Percentiles rank a stretch among this genome's conserved stretches.
Evolutionary conservation across 2,888 invertebrate species (phyloP).

Genomic region (Latheticus oryzae): DNA sequence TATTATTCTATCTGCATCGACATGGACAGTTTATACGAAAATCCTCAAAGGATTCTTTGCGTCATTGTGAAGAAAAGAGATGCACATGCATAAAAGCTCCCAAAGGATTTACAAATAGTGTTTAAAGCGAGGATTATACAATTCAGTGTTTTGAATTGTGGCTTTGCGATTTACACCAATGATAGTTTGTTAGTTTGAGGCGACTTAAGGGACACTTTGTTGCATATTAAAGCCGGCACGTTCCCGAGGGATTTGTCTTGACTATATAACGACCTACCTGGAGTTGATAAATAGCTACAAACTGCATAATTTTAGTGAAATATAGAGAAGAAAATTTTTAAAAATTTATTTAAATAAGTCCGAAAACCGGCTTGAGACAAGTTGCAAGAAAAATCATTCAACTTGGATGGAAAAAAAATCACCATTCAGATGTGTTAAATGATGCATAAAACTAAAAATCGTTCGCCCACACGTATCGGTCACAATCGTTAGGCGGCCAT

Average conservation of each 20-base stretch:
- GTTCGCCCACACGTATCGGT: constrained; percentile 29
- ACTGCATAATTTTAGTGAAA: constrained; percentile 30
- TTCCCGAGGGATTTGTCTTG: constrained; percentile 40
- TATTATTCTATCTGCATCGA: no score
- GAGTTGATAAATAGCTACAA: constrained; percentile 23
- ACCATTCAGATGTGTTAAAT: constrained; percentile 33
- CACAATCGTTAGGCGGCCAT: constrained; percentile 29
- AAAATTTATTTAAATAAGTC: no score
- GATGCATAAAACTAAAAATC: constrained; percentile 43
- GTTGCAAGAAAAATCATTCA: background rate
- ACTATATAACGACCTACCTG: constrained; percentile 29
- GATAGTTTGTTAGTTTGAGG: constrained; percentile 36
- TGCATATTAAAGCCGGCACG: constrained; percentile 50
- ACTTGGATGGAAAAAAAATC: background rate
- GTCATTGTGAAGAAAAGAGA: constrained; percentile 11
- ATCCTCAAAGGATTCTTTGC: constrained; percentile 1
- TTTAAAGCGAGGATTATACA: constrained; percentile 20
- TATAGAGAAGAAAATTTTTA: no score
- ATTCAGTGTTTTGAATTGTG: constrained; percentile 35
- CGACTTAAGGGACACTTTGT: constrained; percentile 38
- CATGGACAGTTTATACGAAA: constrained; percentile 9
- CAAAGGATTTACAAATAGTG: constrained; percentile 16
- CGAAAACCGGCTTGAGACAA: background rate
- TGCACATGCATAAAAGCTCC: constrained; percentile 33
- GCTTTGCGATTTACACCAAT: constrained; percentile 36